phyloP scores from a whole-genome alignment of 2,797 vertebrate species.

The Trichosurus vulpecula region DNA sequence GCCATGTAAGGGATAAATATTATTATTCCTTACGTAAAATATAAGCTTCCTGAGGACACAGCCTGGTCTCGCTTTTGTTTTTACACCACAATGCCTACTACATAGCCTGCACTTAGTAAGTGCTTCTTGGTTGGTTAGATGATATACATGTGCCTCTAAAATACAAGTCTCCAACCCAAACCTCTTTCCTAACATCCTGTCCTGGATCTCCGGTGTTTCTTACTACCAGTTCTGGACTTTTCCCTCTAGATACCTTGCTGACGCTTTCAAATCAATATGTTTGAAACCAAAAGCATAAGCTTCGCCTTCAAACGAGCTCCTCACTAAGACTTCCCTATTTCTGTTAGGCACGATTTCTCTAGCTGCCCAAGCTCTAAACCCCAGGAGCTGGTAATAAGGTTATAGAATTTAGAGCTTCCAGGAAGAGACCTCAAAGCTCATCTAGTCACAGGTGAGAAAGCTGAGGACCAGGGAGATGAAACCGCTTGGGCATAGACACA shows the following conservation, averaged over 20 bases:
- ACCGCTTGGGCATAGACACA: neutral
- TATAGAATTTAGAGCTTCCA: neutral
- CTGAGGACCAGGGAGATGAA: neutral
- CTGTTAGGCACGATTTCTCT: neutral
- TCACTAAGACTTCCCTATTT: neutral
- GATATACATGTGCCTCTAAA: neutral
- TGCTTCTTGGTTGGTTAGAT: neutral
- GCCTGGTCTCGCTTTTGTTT: neutral
- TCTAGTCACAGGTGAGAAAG: neutral
- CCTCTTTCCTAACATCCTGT: neutral
- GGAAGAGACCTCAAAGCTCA: neutral
- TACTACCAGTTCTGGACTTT: neutral
- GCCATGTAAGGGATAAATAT: neutral
- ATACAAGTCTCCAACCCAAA: neutral
- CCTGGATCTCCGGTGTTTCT: neutral
- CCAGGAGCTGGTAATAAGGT: neutral
- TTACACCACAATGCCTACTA: neutral
- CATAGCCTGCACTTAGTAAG: neutral
- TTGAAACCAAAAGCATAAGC: neutral
- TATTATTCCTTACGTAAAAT: neutral
- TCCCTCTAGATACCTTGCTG: neutral
- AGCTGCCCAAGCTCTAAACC: neutral
- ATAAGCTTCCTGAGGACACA: neutral
- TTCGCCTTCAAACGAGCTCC: neutral
- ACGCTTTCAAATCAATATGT: neutral